These are phyloP conservation scores for Ondatra zibethicus DNA, from an alignment of 2,113 vertebrate genomes.

Conservation along the genomic window DNA sequence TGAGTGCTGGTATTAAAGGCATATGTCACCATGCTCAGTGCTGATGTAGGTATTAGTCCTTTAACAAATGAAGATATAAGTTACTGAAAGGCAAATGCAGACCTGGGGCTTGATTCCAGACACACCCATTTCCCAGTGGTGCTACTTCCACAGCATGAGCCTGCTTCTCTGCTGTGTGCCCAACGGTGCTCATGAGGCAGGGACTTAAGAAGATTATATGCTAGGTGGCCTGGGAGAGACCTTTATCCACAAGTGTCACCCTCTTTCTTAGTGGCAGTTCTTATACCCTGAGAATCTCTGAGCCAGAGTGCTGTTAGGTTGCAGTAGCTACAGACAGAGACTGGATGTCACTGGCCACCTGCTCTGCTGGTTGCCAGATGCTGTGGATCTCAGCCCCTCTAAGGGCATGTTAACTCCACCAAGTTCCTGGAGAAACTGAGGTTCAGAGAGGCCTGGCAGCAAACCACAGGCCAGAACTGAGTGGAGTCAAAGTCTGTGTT, in stretches of 20 bases:
- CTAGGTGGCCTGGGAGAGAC: not conserved
- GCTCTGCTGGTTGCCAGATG: too few species aligned
- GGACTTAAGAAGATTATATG: not conserved
- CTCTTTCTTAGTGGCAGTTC: not conserved
- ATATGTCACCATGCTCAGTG: not conserved
- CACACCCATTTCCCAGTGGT: not conserved
- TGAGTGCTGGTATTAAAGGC: not conserved
- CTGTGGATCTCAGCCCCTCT: not conserved
- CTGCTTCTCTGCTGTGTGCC: not conserved
- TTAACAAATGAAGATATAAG: not conserved
- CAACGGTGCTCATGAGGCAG: not conserved
- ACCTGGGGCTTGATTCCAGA: not conserved
- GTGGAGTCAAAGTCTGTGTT: not conserved
- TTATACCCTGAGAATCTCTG: not conserved
- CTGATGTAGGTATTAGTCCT: not conserved
- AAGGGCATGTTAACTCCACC: fast-evolving
- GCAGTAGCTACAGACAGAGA: not conserved
- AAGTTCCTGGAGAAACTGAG: not conserved
- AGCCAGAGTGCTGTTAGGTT: not conserved
- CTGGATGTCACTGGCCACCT: too few species aligned
- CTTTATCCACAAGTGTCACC: fast-evolving
- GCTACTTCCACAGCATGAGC: not conserved
- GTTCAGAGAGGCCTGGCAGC: not conserved
- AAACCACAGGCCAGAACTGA: not conserved
- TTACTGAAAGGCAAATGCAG: not conserved